Evolutionary conservation across 2,113 vertebrate species (phyloP).

Genomic region (Camelus dromedarius): DNA sequence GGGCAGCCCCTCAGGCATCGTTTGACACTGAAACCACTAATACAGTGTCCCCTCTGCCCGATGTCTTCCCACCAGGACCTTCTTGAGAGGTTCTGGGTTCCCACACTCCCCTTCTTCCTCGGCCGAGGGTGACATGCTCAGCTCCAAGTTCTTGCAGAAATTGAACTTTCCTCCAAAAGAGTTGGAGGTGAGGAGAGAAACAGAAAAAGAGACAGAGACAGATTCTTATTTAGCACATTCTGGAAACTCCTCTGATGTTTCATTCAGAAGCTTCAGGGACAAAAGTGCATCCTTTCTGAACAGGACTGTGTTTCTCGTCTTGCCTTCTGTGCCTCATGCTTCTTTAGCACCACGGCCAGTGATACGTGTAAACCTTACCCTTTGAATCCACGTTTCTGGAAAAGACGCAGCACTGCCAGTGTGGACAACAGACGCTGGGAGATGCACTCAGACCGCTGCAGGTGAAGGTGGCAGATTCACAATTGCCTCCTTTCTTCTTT

Average conservation of each 20-base stretch:
- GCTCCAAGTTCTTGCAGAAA: not conserved
- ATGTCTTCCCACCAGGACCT: accelerated
- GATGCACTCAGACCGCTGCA: accelerated
- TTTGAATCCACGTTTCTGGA: not conserved
- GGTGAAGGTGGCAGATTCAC: accelerated
- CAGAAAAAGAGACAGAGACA: not conserved
- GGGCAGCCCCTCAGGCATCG: not conserved
- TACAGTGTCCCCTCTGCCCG: not conserved
- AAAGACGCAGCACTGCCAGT: accelerated
- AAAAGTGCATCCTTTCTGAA: not conserved
- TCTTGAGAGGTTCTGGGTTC: not conserved
- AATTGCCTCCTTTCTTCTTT: accelerated
- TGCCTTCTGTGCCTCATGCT: not conserved
- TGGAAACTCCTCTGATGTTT: not conserved
- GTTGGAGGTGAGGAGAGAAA: not conserved
- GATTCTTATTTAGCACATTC: not conserved
- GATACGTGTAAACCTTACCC: not conserved
- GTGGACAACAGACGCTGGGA: accelerated
- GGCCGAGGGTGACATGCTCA: accelerated
- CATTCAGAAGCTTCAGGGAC: not conserved
- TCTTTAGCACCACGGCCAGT: not conserved
- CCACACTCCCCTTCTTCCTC: too few relatives aligned
- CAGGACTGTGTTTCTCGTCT: not conserved
- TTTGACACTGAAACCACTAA: too few relatives aligned
- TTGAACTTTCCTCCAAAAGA: not conserved